Evolutionary conservation across 2,797 vertebrate genomes (phyloP).

Genomic region (Hemibagrus guttatus): DNA sequence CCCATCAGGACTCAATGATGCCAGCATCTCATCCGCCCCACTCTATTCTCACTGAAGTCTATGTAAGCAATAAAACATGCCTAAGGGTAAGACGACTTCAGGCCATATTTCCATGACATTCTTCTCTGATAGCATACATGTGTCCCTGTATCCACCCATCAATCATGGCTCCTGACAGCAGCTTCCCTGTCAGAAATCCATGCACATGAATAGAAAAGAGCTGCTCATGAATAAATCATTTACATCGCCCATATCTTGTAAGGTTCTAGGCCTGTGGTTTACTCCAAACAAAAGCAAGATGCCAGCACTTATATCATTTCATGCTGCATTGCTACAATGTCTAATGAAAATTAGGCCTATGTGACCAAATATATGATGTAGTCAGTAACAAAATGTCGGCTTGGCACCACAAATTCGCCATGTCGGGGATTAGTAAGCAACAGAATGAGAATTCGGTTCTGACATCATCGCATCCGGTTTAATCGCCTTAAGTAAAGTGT

Average conservation of each 20-base stretch:
- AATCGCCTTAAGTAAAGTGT: background rate
- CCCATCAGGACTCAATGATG: slow-evolving; percentile 29
- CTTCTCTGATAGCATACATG: slow-evolving; percentile 15
- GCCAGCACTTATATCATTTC: background rate
- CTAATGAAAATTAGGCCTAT: background rate
- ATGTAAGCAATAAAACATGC: slow-evolving; percentile 36
- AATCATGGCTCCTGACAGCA: slow-evolving; percentile 9
- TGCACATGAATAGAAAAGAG: slow-evolving; percentile 20
- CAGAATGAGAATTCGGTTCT: slow-evolving; percentile 12
- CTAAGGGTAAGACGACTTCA: slow-evolving; percentile 28
- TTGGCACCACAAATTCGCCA: slow-evolving; percentile 7
- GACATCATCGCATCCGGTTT: background rate
- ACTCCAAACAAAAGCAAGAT: background rate
- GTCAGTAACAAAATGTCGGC: slow-evolving; percentile 39
- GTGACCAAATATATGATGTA: slow-evolving; percentile 14
- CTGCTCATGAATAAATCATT: slow-evolving; percentile 38
- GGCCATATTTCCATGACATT: slow-evolving; percentile 44
- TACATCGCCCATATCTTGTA: background rate
- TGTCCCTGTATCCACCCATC: slow-evolving; percentile 10
- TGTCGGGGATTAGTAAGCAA: background rate
- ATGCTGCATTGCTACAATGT: background rate
- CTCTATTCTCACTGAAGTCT: slow-evolving; percentile 27
- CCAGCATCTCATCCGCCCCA: slow-evolving; percentile 18
- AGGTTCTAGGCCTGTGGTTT: background rate
- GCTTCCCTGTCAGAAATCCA: background rate